Conservation (phyloP, 2,888 invertebrate genomes). For the Prosopocoilus inquinatus region DNA sequence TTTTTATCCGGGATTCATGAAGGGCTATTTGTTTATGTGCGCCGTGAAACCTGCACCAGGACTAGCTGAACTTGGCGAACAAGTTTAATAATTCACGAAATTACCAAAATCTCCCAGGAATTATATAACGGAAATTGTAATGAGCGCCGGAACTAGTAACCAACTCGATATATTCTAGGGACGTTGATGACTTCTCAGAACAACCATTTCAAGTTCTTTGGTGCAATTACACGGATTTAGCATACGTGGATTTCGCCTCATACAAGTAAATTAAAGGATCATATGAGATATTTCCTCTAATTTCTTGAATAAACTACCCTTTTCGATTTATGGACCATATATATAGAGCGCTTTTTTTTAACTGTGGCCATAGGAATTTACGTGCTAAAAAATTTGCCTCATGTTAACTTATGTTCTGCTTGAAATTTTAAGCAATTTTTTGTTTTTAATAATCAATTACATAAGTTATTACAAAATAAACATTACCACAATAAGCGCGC, state of each 20-base stretch:
- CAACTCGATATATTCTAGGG: constrained; percentile 28
- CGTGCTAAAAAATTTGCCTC: no score
- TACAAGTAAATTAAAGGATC: constrained; percentile 20
- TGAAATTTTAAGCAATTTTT: no score
- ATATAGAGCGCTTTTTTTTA: no score
- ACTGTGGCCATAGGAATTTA: no score
- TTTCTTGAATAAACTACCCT: background rate
- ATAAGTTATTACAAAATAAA: no score
- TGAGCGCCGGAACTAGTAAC: constrained; percentile 29
- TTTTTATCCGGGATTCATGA: constrained; percentile 18
- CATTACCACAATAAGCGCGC: no score
- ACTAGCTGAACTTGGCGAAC: background rate
- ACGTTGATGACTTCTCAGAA: constrained; percentile 30
- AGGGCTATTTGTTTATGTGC: constrained; percentile 10
- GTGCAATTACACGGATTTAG: constrained; percentile 29
- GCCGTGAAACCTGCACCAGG: background rate
- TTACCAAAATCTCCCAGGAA: constrained; percentile 28
- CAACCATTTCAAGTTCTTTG: constrained; percentile 28
- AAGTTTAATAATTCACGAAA: constrained; percentile 27
- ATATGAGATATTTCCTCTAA: constrained; percentile 10
- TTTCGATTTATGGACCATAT: no score
- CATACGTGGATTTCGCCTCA: constrained; percentile 26
- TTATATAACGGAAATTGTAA: constrained; percentile 30
- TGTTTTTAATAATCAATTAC: no score
- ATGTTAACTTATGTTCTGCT: no score